Conservation (phyloP, 2,888 invertebrate genomes). For the Andrena hattorfiana region DNA sequence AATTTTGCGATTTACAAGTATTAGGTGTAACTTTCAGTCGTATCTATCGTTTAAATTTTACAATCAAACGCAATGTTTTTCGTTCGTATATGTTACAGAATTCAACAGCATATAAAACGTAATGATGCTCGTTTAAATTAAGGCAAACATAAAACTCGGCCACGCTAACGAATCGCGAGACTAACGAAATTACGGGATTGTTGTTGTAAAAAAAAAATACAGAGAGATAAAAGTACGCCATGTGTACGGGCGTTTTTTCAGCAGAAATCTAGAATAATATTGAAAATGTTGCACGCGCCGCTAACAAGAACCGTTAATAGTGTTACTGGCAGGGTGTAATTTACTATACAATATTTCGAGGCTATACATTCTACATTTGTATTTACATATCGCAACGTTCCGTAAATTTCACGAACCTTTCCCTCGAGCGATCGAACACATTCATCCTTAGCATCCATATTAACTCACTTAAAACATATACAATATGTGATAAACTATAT, state of each 20-base stretch:
- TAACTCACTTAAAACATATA: conserved; percentile 54
- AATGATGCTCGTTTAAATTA: conserved; percentile 11
- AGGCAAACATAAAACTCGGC: conserved; percentile 6
- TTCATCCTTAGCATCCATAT: conserved; percentile 53
- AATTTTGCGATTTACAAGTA: conserved; percentile 52
- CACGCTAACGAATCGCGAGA: conserved; percentile 34
- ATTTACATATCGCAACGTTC: conserved; percentile 67
- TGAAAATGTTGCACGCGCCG: conserved; percentile 34
- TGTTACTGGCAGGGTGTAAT: conserved; percentile 25
- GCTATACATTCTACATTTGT: conserved; percentile 58
- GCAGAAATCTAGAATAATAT: conserved; percentile 34
- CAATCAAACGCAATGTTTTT: conserved; percentile 17
- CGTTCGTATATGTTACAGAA: conserved; percentile 24
- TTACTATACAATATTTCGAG: conserved; percentile 59
- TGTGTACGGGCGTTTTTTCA: conserved; percentile 15
- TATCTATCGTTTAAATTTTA: conserved; percentile 30
- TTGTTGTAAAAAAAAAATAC: conserved; percentile 23
- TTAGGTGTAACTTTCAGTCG: conserved; percentile 11
- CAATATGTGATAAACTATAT: conserved; percentile 60
- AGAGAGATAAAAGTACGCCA: neutral
- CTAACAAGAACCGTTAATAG: conserved; percentile 45
- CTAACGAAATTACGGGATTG: conserved; percentile 36
- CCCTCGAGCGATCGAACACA: conserved; percentile 41
- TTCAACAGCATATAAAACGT: conserved; percentile 44
- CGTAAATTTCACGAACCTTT: conserved; percentile 52